phyloP scores from a whole-genome alignment of 2,113 vertebrate species.

The Laticauda laticaudata region DNA sequence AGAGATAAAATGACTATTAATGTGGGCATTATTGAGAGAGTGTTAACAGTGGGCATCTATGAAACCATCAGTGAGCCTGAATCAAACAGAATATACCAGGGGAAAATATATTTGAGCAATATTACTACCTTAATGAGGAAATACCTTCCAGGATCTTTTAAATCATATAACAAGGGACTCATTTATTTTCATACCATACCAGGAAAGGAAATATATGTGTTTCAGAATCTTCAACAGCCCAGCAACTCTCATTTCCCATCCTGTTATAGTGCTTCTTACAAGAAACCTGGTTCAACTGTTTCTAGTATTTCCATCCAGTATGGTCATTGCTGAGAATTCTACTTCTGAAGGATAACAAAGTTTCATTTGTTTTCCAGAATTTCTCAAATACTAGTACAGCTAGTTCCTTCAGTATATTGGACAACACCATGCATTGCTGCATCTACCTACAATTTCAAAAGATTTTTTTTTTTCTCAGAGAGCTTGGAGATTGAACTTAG shows the following conservation, averaged over 20 bases:
- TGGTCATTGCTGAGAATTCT: background rate
- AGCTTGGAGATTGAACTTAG: background rate
- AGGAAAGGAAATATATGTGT: background rate
- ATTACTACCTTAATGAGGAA: background rate
- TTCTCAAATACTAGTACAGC: background rate
- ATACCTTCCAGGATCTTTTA: background rate
- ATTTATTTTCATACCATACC: background rate
- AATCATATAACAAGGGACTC: background rate
- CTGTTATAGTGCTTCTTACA: background rate
- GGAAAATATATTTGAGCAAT: background rate
- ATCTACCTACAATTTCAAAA: background rate
- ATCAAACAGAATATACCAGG: background rate
- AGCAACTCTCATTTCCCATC: background rate
- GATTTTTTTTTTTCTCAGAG: background rate
- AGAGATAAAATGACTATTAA: background rate
- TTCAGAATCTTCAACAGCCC: background rate
- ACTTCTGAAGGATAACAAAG: background rate
- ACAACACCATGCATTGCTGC: background rate
- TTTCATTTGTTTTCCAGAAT: background rate
- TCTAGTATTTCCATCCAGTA: background rate
- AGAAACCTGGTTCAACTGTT: background rate
- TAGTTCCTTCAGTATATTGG: background rate
- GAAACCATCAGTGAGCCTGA: background rate
- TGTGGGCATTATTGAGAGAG: background rate
- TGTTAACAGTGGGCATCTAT: background rate